Evolutionary conservation across 2,797 vertebrate species (phyloP), one percentile per base, ranked within the genome.

Genomic region (Lophotriccus pileatus): DNA sequence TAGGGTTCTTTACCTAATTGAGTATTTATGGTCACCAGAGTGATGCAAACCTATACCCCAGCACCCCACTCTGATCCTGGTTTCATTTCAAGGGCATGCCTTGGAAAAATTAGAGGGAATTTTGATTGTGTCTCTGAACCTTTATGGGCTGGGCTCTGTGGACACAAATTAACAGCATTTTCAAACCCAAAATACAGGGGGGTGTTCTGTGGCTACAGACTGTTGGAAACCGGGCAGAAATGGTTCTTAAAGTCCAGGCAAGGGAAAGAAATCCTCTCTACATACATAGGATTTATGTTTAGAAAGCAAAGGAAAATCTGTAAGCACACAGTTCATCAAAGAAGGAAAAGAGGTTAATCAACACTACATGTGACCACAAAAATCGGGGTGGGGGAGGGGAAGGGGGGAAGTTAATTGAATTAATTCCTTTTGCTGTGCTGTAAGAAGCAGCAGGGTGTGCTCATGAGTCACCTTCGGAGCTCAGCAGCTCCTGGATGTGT

Each of bases 401-500:
- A 17, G 53, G 34, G 24, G 25, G 28, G n/a, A n/a, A 30, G 24
- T 44, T 43, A 10, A 72, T 89, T 41, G 13, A 59, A 36, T 72
- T 22, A 81, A 87, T 78, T 75, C n/a, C 7, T 66, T 94, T 75
- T 68, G 21, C 66, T 44, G 44, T 52, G 50, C 79, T 53, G 72
- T 56, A 59, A 64, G 16, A 67, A 93, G 84, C 95, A 86, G 84
- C 18, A 95, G 89, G 69, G 64, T 95, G 84, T 92, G 93, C 90
- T 95, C 72, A 58, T 27, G 92, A 95, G 84, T 94, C 36, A n/a
- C 76, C 44, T 64, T 60, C 7, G 1, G 60, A 89, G 78, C 37
- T 52, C 15, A 53, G 52, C 12, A 63, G 44, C 34, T 62, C 64
- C 56, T 55, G 72, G 80, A 87, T 1, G 13, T 21, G 37, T 13